Base-by-base conservation (phyloP, 2,888 invertebrate genomes). In the Phaonia tiefii region DNA sequence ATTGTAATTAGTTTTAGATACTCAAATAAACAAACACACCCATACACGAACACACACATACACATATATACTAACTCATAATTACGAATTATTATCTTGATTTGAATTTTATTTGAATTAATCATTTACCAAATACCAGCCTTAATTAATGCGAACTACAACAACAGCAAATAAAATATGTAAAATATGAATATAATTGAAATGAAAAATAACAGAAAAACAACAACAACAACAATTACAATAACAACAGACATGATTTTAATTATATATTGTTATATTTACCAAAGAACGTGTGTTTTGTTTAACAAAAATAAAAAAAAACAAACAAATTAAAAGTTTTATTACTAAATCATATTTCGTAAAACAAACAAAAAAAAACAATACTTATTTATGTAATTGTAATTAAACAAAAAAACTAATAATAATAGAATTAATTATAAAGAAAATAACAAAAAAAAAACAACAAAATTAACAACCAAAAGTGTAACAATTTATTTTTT, bases 61-160 rank as follows among this genome's bases (percentile, higher is more conserved):
- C 31, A 31, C 31, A 42, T 31, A 49, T 20, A 66, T 46, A 56
- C 56, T 17, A 39, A 63, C 42, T 11, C 15, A 63, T 63, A 17
- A 58, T 7, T 15, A 37, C 17, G 5, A 15, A 42, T 63, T 63
- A 11, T 63, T 63, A 2, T 42, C 5, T 22, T 63, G 20, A 63
- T 63, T 63, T 63, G 39, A 39, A 63, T 63, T 42, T 42, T 63
- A 37, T 63, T 63, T 63, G 63, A 20, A 63, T 63, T 63, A 63
- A 42, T 42, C 63, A 63, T 63, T 63, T 22, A 63, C 63, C 63
- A 63, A 63, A 63, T 63, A 63, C 42, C 42, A 42, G 63, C 42
- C 42, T 63, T 63, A 63, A 63, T 63, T 63, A 42, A 63, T 42
- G 42, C 63, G 39, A 42, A 63, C 63, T 22, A 42, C 42, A 22